These are phyloP conservation scores for Homarus gammarus DNA, from an alignment of 2,888 invertebrate species.

Conservation along the genomic window DNA sequence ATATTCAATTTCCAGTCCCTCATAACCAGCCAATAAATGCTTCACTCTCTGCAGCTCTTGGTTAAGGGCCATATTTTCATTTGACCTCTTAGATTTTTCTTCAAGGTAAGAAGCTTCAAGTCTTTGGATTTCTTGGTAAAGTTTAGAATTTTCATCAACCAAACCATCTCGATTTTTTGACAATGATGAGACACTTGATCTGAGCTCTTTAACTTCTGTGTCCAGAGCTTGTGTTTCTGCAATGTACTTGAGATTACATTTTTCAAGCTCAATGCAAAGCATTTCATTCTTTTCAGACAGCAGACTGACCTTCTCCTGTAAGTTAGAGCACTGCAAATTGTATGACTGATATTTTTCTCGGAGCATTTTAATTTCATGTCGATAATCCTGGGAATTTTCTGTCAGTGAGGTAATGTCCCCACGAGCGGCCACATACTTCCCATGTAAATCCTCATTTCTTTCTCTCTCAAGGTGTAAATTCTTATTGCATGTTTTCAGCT, in stretches of 20 bases:
- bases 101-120: conserved; percentile 30
- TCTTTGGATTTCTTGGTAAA: conserved; percentile 47
- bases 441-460: conserved; percentile 62
- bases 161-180: conserved; percentile 49
- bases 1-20: conserved; percentile 68
- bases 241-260: conserved; percentile 39
- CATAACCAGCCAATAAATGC: conserved; percentile 43
- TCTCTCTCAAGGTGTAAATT: conserved; percentile 62
- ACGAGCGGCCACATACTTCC: conserved; percentile 57
- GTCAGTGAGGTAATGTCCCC: conserved; percentile 56
- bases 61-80: conserved; percentile 40
- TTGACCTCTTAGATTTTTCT: conserved; percentile 50
- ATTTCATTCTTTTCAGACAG: conserved; percentile 42
- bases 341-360: conserved; percentile 45
- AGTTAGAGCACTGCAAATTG: conserved; percentile 30
- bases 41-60: conserved; percentile 55
- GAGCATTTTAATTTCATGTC: conserved; percentile 55
- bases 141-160: conserved; percentile 50
- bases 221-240: conserved; percentile 53
- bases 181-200: conserved; percentile 20
- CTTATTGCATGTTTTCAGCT: conserved; percentile 37
- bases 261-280: conserved; percentile 49
- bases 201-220: conserved; percentile 47
- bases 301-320: conserved; percentile 45
- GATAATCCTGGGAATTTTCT: conserved; percentile 57